phyloP scores from a whole-genome alignment of 2,888 invertebrate genomes.

The Ashinkailepas kermadecensis region DNA sequence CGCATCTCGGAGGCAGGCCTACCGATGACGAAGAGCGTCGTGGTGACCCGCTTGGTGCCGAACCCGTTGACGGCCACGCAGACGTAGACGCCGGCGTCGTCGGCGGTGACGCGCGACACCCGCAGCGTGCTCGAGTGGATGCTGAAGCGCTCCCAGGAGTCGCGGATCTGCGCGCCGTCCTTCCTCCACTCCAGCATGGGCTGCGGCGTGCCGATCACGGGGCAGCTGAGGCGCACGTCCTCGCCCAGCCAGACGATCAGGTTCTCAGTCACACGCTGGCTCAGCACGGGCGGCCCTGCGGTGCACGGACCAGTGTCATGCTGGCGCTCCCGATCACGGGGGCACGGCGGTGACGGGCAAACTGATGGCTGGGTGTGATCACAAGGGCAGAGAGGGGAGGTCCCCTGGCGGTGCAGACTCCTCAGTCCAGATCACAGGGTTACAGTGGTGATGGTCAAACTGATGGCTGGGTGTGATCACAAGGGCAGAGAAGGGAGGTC shows the following conservation, averaged over 20 bases:
- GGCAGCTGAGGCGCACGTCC: neutral
- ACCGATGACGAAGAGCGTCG: slow-evolving; percentile 28
- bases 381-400: no score
- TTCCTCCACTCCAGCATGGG: slow-evolving; percentile 19
- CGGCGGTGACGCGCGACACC: slow-evolving; percentile 23
- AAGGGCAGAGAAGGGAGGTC: no score
- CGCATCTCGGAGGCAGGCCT: neutral
- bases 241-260: neutral
- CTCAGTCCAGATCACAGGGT: no score
- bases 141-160: slow-evolving; percentile 29
- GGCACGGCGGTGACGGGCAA: no score
- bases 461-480: no score
- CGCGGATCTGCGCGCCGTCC: slow-evolving; percentile 27
- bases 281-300: slow-evolving; percentile 3
- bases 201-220: neutral
- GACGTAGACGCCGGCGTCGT: slow-evolving; percentile 28
- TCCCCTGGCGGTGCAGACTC: no score
- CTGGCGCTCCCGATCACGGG: no score
- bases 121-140: slow-evolving; percentile 26
- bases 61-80: slow-evolving; percentile 31
- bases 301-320: neutral
- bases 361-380: no score
- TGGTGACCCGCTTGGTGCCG: slow-evolving; percentile 28
- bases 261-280: neutral
- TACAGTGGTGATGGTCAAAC: no score